Percentiles rank a stretch among this genome's conserved stretches.
Evolutionary conservation across 2,113 vertebrate genomes (phyloP).

Genomic region (Phalacrocorax carbo): DNA sequence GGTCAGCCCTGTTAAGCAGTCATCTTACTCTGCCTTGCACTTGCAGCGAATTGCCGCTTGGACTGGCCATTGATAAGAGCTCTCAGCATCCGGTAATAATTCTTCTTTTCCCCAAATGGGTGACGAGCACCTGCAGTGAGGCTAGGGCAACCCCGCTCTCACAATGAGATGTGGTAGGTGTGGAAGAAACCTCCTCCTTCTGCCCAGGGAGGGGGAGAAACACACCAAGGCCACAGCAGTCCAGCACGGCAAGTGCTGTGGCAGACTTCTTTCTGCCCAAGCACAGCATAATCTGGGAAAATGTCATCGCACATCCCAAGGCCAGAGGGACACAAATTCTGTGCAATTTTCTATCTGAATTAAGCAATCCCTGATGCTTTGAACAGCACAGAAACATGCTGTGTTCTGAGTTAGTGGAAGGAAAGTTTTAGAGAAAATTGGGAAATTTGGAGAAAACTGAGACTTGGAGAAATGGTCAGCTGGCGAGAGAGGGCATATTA

Average conservation of each 20-base stretch:
- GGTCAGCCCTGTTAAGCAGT: background rate
- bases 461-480: background rate
- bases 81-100: background rate
- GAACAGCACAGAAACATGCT: conserved; percentile 4
- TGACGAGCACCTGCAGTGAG: background rate
- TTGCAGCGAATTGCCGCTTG: background rate
- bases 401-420: background rate
- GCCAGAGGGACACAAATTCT: background rate
- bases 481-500: background rate
- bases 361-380: conserved; percentile 17
- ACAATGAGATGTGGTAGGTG: background rate
- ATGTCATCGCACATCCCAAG: background rate
- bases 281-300: background rate
- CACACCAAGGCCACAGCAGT: background rate
- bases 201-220: background rate
- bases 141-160: background rate
- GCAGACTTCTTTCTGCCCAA: background rate
- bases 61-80: fast-evolving
- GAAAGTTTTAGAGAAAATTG: conserved; percentile 28
- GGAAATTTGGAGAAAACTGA: conserved; percentile 16
- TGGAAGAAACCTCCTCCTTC: background rate
- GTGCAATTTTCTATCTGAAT: conserved; percentile 17
- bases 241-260: fast-evolving
- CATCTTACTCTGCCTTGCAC: background rate
- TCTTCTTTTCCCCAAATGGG: background rate